Conservation (phyloP, 2,113 vertebrate species). For the Scomber colias region DNA sequence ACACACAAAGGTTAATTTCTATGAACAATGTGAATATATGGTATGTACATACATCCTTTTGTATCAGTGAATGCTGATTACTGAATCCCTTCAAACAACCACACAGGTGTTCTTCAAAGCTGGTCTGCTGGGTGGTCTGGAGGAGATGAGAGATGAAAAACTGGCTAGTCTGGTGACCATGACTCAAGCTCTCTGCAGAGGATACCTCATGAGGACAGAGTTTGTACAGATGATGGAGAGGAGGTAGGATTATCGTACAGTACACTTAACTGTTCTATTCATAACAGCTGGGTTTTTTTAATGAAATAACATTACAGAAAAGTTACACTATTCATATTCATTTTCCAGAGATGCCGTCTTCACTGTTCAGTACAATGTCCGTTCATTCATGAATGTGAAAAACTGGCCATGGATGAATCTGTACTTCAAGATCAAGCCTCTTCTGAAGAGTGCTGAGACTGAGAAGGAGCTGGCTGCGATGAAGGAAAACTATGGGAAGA, state of each 20-base stretch:
- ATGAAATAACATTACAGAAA: too few species aligned
- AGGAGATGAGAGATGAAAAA: conserved; percentile 95
- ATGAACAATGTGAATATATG: not conserved
- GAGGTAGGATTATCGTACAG: conserved; percentile 32
- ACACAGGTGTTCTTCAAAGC: conserved; percentile 97
- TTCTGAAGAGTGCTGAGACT: conserved; percentile 86
- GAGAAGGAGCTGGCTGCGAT: conserved; percentile 83
- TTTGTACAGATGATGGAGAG: conserved; percentile 85
- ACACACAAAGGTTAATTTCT: conserved; percentile 87
- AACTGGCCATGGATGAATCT: conserved; percentile 85
- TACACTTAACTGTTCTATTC: not conserved
- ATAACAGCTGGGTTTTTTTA: too few species aligned
- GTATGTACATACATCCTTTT: not conserved
- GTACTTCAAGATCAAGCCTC: conserved; percentile 85
- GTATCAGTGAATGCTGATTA: not conserved
- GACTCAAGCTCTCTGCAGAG: conserved; percentile 82
- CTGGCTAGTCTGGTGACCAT: conserved; percentile 83
- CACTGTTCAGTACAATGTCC: conserved; percentile 90
- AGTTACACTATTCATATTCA: not conserved
- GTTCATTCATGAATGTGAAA: conserved; percentile 87
- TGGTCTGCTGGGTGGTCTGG: conserved; percentile 91
- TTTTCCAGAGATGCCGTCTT: conserved; percentile 86
- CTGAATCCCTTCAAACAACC: not conserved
- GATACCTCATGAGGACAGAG: conserved; percentile 76
- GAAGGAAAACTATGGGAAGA: conserved; percentile 90